Evolutionary conservation across 2,113 vertebrate genomes (phyloP), one percentile per base, ranked within the genome.

Genomic region (Anser cygnoides): DNA sequence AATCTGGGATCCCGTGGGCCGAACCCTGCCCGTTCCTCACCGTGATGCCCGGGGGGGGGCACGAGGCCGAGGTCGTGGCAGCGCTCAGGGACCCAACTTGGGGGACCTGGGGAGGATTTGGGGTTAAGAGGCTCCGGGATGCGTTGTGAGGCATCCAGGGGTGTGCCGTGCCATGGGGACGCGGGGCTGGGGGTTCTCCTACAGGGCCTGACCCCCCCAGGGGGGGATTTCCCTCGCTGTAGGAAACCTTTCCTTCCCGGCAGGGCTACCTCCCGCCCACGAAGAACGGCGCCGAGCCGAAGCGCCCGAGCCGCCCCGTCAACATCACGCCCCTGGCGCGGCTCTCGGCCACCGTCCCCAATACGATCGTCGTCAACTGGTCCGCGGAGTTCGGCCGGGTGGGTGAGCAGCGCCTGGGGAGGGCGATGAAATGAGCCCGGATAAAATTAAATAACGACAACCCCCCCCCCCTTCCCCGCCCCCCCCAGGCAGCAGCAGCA

Each of bases 211-310:
- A 9, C 13, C 0, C 55, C 0, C 55, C 79, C 26, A 2, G 3
- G 29, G 39, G 57, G 19, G 59, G 5, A 5, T 23, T 26, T 46
- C 3, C 25, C 33, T 75, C 17, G 7, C 5, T 7, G 72, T n/a
- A 1, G 22, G 87, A 54, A 15, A 22, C 26, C 22, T 31, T 13
- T 52, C 72, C 39, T 57, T 43, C 75, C 75, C 35, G 13, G 57
- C 85, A 98, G 98, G 98, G 98, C 31, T 98, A 98, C 29, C 97
- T 98, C 31, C 98, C 98, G 0, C 98, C 98, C 17, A 98, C 98
- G 2, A 98, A 98, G 81, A 98, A 98, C 0, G 98, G 98, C 2
- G 97, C 91, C 0, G 98, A 98, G 73, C 98, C 98, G 6, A 98
- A 98, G 33, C 96, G 98, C 7, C 98, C 98, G 33, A 98, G 97